Percentiles rank a stretch among this genome's conserved stretches.
phyloP scores from a whole-genome alignment of 2,797 vertebrate genomes.

The Typhlichthys eigenmanni region DNA sequence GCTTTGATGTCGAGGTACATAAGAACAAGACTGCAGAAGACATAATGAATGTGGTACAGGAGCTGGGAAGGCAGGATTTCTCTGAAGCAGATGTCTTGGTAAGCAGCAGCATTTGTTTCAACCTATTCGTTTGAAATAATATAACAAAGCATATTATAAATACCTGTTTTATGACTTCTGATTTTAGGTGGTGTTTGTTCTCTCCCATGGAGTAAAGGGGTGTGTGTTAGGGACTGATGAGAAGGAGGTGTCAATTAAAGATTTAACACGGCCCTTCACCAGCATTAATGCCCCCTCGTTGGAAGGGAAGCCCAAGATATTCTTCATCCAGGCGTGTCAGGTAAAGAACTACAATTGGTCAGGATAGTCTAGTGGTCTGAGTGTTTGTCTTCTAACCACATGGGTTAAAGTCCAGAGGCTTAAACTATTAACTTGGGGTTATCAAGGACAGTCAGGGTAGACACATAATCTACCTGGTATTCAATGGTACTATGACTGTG shows the following conservation, averaged over 20 bases:
- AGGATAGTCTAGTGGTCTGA: no score
- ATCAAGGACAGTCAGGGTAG: no score
- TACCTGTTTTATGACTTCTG: constrained; percentile 1
- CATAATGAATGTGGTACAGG: constrained; percentile 41
- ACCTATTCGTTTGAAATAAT: background rate
- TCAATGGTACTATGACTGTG: no score
- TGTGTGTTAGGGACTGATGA: constrained; percentile 79
- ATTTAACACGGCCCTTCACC: constrained; percentile 77
- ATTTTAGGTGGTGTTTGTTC: constrained; percentile 75
- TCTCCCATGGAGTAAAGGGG: constrained; percentile 85
- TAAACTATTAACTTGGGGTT: no score
- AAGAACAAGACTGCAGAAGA: constrained; percentile 51
- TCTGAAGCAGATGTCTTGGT: constrained; percentile 49
- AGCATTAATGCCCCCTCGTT: constrained; percentile 58
- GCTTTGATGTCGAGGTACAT: constrained; percentile 64
- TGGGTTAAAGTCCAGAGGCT: no score
- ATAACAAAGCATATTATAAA: background rate
- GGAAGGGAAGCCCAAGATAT: constrained; percentile 87
- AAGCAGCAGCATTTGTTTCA: constrained; percentile 9
- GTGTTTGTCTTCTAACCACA: no score
- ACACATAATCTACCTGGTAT: no score
- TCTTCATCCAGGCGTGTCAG: constrained; percentile 87
- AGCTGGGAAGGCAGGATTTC: background rate
- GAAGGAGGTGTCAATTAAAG: constrained; percentile 53
- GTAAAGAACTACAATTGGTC: background rate